These are phyloP conservation scores for Zaprionus camerounensis DNA, from an alignment of 1,140 invertebrate species.

Conservation along the genomic window DNA sequence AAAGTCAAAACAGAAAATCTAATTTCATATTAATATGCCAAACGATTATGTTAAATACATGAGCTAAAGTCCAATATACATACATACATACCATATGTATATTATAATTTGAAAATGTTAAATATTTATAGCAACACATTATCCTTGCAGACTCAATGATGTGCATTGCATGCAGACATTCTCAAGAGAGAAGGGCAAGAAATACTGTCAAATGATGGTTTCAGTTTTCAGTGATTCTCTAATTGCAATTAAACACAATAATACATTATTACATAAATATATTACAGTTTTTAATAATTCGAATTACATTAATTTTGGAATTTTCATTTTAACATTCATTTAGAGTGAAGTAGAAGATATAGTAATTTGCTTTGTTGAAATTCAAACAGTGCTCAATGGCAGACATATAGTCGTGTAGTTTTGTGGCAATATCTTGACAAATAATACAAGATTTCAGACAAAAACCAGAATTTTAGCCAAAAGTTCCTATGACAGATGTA, in stretches of 20 bases:
- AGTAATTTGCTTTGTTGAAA: too few relatives aligned
- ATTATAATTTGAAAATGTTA: not conserved
- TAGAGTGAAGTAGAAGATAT: too few relatives aligned
- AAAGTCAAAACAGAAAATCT: not conserved
- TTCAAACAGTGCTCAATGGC: too few relatives aligned
- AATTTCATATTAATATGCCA: conserved; percentile 1
- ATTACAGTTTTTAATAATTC: too few relatives aligned
- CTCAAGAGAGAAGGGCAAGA: not conserved
- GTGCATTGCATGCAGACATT: not conserved
- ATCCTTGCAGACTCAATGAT: not conserved
- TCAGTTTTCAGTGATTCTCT: not conserved
- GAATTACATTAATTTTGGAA: too few relatives aligned
- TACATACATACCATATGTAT: not conserved
- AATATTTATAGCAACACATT: not conserved
- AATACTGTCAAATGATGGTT: not conserved
- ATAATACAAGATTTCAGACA: too few relatives aligned
- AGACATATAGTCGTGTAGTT: too few relatives aligned
- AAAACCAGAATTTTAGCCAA: too few relatives aligned
- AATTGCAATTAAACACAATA: not conserved
- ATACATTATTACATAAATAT: too few relatives aligned
- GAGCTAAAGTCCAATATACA: not conserved
- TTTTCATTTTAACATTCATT: too few relatives aligned
- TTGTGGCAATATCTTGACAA: too few relatives aligned
- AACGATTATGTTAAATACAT: conserved; percentile 9
- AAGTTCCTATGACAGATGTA: too few relatives aligned